Percentiles rank a stretch among this genome's conserved stretches.
Conservation (phyloP, 2,888 invertebrate genomes). For the Hemithea aestivaria region DNA sequence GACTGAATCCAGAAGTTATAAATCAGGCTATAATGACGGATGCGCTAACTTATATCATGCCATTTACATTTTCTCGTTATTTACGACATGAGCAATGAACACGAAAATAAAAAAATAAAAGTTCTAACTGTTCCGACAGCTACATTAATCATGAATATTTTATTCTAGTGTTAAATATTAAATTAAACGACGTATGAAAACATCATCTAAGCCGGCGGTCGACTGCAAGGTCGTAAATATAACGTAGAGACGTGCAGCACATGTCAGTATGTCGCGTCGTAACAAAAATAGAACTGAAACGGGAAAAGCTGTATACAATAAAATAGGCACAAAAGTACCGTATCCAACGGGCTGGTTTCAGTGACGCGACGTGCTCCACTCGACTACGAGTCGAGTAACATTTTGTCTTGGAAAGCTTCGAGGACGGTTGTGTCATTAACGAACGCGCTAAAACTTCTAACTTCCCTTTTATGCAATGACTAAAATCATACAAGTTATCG, state of each 20-base stretch:
- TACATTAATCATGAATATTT: neutral
- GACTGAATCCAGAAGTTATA: conserved; percentile 11
- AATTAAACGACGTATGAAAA: neutral
- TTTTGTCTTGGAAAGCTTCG: conserved; percentile 52
- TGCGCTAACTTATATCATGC: conserved; percentile 3
- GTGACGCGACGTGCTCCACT: conserved; percentile 23
- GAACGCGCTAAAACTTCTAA: conserved; percentile 30
- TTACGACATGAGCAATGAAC: neutral
- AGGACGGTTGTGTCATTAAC: conserved; percentile 51
- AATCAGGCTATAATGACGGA: conserved; percentile 8
- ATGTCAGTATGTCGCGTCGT: conserved; percentile 6
- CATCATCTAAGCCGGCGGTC: neutral
- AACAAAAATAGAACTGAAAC: conserved; percentile 21
- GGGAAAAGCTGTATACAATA: conserved; percentile 15
- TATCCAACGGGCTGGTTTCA: conserved; percentile 30
- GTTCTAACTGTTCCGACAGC: conserved; percentile 1
- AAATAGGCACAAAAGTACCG: conserved; percentile 30
- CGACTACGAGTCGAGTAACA: conserved; percentile 36
- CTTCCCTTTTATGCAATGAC: conserved; percentile 35
- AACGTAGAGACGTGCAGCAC: conserved; percentile 12
- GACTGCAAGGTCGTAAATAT: conserved; percentile 14
- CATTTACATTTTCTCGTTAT: conserved; percentile 4
- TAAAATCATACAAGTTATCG: conserved; percentile 40
- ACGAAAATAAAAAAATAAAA: neutral
- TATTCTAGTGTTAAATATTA: too few relatives aligned